Base-by-base conservation (phyloP, 2,888 invertebrate genomes). In the Cephonodes hylas region DNA sequence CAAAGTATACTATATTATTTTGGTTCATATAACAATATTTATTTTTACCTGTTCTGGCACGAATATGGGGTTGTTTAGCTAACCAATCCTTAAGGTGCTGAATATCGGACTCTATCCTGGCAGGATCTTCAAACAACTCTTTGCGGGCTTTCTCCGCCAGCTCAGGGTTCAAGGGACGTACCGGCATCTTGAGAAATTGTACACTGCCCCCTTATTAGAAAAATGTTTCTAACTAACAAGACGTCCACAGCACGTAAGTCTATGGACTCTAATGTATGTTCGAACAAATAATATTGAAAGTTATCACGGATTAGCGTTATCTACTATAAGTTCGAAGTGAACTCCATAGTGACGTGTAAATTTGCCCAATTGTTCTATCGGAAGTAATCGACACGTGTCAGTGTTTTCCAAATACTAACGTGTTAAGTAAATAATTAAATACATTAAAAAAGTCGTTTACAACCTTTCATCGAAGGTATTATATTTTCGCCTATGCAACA, bases 41-140 rank as follows among this genome's bases (percentile, higher is more conserved):
- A 2, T n/a, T n/a, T 18, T 57, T 63, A 84, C 85, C 85, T 70
- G 79, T 84, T 63, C 83, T 76, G 5, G 80, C 81, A 13, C 79
- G 87, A 22, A 94, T 75, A 75, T 94, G 93, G 0, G 93, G 92
- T 71, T 94, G 94, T 71, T 93, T 93, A 1, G 83, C 79, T 10
- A 94, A 72, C 94, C 94, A 94, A 34, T 93, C 89, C 70, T 90
- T 92, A 20, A 94, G 82, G 69, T 89, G 84, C 60, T 90, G 81
- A 34, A 95, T 78, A 72, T 93, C 93, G 62, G 86, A 85, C 0
- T 76, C 74, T 44, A 93, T 75, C 44, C 88, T 78, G 4, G 82
- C 84, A 0, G 93, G 91, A 69, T 92, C 90, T 78, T 95, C 95
- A 64, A 91, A 89, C 42, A 95, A 74, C 76, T 94, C 93, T 15